Percentiles rank a stretch among this genome's conserved stretches.
Conservation (phyloP, 2,113 vertebrate species). For the Pseudopipra pipra region DNA sequence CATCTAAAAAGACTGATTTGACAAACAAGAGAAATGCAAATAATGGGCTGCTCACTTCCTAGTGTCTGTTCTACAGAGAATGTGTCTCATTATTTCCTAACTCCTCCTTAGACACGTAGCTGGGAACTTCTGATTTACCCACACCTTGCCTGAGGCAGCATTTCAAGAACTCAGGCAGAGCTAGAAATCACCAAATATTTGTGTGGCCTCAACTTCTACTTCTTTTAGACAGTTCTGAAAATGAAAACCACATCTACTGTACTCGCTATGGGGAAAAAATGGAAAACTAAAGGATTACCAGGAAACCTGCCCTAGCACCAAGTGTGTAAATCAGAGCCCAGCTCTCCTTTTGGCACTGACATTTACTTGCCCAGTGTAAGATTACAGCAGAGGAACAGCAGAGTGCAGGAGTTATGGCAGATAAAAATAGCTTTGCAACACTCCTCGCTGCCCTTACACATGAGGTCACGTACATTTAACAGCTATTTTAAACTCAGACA, state of each 20-base stretch:
- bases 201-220: not conserved
- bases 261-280: not conserved
- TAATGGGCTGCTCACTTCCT: not conserved
- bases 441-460: slow-evolving; percentile 68
- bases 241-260: not conserved
- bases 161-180: not conserved
- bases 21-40: not conserved
- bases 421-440: slow-evolving; percentile 83
- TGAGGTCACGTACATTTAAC: slow-evolving; percentile 71
- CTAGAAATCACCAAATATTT: not conserved
- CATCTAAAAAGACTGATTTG: not conserved
- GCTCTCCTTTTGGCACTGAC: slow-evolving; percentile 78
- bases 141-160: not conserved
- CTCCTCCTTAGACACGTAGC: not conserved
- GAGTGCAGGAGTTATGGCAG: slow-evolving; percentile 71
- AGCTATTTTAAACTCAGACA: slow-evolving; percentile 42
- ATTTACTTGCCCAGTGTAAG: slow-evolving; percentile 79
- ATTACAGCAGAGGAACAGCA: slow-evolving; percentile 81
- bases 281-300: not conserved
- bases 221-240: not conserved
- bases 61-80: not conserved
- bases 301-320: not conserved
- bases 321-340: slow-evolving; percentile 46
- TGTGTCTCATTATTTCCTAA: not conserved
- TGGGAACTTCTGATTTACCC: not conserved